phyloP scores from a whole-genome alignment of 2,888 invertebrate genomes.

The Ariolimax columbianus region DNA sequence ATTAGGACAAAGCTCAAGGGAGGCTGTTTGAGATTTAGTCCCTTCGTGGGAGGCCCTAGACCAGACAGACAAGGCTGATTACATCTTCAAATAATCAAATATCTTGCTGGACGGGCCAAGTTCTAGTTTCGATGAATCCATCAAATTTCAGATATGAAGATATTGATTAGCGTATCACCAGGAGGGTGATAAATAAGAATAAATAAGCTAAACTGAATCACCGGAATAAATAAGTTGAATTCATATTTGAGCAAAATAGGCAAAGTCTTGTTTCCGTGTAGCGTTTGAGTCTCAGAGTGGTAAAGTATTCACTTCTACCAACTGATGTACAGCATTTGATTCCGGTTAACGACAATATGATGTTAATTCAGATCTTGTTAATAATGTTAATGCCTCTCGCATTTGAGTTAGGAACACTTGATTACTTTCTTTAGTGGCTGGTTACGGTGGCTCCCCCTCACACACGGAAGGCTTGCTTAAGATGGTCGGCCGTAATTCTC shows the following conservation, averaged over 20 bases:
- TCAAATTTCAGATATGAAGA: constrained; percentile 45
- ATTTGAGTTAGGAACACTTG: neutral
- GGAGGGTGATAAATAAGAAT: neutral
- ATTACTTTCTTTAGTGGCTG: no score
- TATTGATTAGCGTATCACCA: constrained; percentile 17
- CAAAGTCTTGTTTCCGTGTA: neutral
- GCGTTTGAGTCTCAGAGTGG: no score
- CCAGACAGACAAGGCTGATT: constrained; percentile 38
- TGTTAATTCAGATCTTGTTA: no score
- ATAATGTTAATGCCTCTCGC: no score
- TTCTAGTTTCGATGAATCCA: constrained; percentile 38
- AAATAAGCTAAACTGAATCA: no score
- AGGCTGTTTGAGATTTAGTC: neutral
- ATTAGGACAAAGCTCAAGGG: neutral
- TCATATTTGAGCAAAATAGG: constrained; percentile 16
- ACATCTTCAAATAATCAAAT: constrained; percentile 29
- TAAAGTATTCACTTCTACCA: no score
- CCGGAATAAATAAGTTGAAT: constrained; percentile 20
- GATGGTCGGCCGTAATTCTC: no score
- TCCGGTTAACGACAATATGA: no score
- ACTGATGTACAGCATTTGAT: no score
- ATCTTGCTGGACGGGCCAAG: constrained; percentile 27
- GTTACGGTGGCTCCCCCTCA: no score
- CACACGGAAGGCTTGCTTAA: neutral
- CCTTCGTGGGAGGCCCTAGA: constrained; percentile 24